Percentiles rank a stretch among this genome's conserved stretches.
Conservation (phyloP, 64 coral and sea anemone species). For the Dendrophyllia cribrosa region DNA sequence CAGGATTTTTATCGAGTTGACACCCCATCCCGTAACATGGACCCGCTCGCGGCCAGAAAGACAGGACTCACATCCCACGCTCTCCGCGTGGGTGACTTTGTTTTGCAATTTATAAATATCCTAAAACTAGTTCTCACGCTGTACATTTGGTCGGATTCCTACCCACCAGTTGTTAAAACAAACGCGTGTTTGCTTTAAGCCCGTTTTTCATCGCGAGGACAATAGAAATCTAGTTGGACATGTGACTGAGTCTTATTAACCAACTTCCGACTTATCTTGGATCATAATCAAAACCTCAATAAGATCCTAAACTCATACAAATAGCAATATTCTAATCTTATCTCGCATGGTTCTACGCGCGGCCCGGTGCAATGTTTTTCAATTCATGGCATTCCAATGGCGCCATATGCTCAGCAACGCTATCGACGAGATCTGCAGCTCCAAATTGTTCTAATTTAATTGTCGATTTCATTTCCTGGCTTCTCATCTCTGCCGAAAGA, state of each 20-base stretch:
- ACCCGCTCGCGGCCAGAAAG: neutral
- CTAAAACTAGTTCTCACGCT: neutral
- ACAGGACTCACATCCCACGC: neutral
- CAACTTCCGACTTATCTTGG: conserved; percentile 43
- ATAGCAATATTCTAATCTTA: conserved; percentile 55
- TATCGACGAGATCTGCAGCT: conserved; percentile 7
- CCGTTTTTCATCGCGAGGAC: neutral
- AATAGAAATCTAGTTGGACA: neutral
- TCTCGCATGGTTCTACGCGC: neutral
- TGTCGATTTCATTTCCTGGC: conserved; percentile 28
- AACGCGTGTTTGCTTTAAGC: neutral
- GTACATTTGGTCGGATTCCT: neutral
- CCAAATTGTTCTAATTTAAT: conserved; percentile 23
- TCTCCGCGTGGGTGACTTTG: neutral
- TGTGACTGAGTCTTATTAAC: neutral
- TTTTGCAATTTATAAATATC: conserved; percentile 4
- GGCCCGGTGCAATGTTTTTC: neutral
- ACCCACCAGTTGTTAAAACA: conserved; percentile 3
- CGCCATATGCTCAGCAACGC: neutral
- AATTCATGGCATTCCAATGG: neutral
- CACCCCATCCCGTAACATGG: neutral
- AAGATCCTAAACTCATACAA: conserved; percentile 52
- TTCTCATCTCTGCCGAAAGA: conserved; percentile 13
- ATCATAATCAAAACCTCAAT: conserved; percentile 55
- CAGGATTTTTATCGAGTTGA: neutral